Conservation (phyloP, 2,113 vertebrate genomes). For the Trochalopteron elliotii region DNA sequence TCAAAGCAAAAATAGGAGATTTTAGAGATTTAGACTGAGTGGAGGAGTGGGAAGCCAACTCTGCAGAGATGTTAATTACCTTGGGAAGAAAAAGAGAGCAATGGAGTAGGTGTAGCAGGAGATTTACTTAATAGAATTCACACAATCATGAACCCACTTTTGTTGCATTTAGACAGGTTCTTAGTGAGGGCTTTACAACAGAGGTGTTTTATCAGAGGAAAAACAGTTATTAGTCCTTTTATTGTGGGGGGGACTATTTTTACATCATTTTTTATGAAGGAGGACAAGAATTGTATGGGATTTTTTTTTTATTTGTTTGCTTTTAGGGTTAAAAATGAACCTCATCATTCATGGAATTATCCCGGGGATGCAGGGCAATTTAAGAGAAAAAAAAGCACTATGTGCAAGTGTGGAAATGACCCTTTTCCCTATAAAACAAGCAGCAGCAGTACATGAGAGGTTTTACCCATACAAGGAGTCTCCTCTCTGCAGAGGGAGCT, state of each 20-base stretch:
- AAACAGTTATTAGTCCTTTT: conserved; percentile 46
- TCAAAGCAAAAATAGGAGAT: conserved; percentile 65
- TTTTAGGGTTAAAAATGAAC: conserved; percentile 1
- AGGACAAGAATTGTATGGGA: not conserved
- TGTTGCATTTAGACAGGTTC: conserved; percentile 13
- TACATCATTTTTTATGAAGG: not conserved
- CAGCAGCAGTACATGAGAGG: not conserved
- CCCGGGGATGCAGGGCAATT: not conserved
- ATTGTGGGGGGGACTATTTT: not conserved
- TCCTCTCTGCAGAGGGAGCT: not conserved
- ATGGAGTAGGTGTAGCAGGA: conserved; percentile 40
- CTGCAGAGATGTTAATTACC: conserved; percentile 54
- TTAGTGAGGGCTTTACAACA: conserved; percentile 21
- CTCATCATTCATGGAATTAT: not conserved
- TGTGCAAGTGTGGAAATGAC: not conserved
- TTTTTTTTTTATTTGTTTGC: not conserved
- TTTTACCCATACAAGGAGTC: not conserved
- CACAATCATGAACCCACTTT: conserved; percentile 25
- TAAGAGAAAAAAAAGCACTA: not conserved
- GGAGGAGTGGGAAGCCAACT: conserved; percentile 45
- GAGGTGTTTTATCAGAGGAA: conserved; percentile 34
- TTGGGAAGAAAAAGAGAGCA: conserved; percentile 40
- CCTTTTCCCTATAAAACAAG: not conserved
- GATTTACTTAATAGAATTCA: conserved; percentile 55
- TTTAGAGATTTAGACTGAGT: conserved; percentile 48